phyloP scores from a whole-genome alignment of 2,888 invertebrate species.

The Euspilapteryx auroguttella region DNA sequence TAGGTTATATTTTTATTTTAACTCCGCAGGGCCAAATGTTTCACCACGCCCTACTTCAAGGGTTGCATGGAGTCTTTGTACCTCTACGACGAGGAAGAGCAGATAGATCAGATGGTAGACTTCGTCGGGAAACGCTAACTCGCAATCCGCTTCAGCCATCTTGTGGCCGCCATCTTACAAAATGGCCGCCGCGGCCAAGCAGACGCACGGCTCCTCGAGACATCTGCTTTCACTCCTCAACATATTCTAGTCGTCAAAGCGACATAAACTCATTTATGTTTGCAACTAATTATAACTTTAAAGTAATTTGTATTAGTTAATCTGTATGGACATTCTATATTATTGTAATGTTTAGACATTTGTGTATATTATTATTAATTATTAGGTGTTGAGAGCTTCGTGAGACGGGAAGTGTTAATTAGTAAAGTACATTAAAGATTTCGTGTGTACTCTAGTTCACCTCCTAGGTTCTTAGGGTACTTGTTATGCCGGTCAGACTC shows the following conservation, averaged over 20 bases:
- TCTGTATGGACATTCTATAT: slow-evolving; percentile 31
- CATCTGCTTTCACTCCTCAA: slow-evolving; percentile 59
- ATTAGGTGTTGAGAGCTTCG: slow-evolving; percentile 32
- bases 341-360: slow-evolving; percentile 27
- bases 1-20: too few species aligned
- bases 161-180: slow-evolving; percentile 23
- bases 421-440: slow-evolving; percentile 42
- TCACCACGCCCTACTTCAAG: slow-evolving; percentile 78
- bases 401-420: slow-evolving; percentile 32
- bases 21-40: slow-evolving; percentile 73
- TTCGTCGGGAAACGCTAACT: slow-evolving; percentile 69
- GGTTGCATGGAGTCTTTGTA: slow-evolving; percentile 80
- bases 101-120: slow-evolving; percentile 78
- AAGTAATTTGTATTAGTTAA: slow-evolving; percentile 32
- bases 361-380: slow-evolving; percentile 21
- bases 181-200: slow-evolving; percentile 27
- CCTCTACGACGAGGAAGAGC: slow-evolving; percentile 75
- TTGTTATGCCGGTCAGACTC: too few species aligned
- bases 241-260: slow-evolving; percentile 56
- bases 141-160: slow-evolving; percentile 22
- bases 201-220: slow-evolving; percentile 34
- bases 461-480: slow-evolving; percentile 40
- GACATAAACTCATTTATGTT: slow-evolving; percentile 43
- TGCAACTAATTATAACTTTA: slow-evolving; percentile 52
- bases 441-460: slow-evolving; percentile 18